Evolutionary conservation across 1,140 invertebrate genomes (phyloP).

Genomic region (Pachypsylla venusta): DNA sequence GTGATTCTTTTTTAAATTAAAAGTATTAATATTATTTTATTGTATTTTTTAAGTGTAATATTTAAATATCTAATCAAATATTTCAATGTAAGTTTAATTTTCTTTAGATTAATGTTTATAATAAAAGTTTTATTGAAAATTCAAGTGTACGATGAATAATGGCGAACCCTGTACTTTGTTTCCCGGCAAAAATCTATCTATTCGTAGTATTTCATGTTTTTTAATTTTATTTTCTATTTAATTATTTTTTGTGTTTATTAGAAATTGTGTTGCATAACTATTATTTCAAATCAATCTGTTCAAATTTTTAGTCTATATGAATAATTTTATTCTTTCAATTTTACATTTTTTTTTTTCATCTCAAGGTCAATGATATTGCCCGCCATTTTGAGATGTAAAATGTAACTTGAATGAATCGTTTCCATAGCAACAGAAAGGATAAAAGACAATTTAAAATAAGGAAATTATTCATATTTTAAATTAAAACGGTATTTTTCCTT

Average conservation of each 20-base stretch:
- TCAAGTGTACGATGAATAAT: neutral
- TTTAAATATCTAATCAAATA: neutral
- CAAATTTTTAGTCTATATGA: neutral
- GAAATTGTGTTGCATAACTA: neutral
- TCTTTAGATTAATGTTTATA: neutral
- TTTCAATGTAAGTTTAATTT: neutral
- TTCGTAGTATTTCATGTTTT: neutral
- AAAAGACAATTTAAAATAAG: neutral
- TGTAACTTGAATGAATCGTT: neutral
- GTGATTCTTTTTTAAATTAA: neutral
- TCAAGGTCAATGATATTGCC: neutral
- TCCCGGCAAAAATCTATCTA: constrained; percentile 3
- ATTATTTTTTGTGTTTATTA: neutral
- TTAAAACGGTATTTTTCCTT: neutral
- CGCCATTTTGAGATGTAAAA: constrained; percentile 7
- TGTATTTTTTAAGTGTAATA: neutral
- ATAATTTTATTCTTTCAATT: neutral
- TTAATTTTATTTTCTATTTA: neutral
- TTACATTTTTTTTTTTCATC: neutral
- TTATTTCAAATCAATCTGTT: neutral
- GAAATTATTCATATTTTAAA: neutral
- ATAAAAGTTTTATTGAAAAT: neutral
- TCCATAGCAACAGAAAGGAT: neutral
- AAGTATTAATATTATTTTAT: neutral
- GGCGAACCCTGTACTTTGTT: neutral